Conservation (phyloP, 2,113 vertebrate genomes). For the Kryptolebias marmoratus region DNA sequence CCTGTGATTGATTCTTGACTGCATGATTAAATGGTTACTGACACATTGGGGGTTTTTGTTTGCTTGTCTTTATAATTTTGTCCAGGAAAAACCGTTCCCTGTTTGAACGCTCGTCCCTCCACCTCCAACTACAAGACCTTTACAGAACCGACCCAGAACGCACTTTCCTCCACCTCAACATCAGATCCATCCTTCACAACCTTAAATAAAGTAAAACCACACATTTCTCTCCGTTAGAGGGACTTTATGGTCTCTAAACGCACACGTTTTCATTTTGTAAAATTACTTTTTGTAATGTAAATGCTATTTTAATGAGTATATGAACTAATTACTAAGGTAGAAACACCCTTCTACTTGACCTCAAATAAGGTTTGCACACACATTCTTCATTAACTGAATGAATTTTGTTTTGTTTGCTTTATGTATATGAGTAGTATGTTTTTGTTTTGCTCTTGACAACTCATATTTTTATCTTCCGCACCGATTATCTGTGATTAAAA, state of each 20-base stretch:
- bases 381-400: constrained; percentile 11
- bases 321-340: not conserved
- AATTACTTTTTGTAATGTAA: not conserved
- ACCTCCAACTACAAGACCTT: constrained; percentile 84
- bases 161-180: constrained; percentile 86
- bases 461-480: constrained; percentile 12
- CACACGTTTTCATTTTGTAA: not conserved
- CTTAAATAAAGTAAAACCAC: constrained; percentile 66
- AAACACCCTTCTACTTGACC: too few species aligned
- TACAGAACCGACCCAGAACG: constrained; percentile 79
- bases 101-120: constrained; percentile 87
- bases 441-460: constrained; percentile 22
- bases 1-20: too few species aligned
- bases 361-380: not conserved
- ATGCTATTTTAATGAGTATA: not conserved
- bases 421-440: not conserved
- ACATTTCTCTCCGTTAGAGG: not conserved
- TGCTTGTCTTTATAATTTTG: not conserved
- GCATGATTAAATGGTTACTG: too few species aligned
- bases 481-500: constrained; percentile 20
- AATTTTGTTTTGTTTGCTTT: not conserved
- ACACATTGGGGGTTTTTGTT: not conserved
- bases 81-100: constrained; percentile 84
- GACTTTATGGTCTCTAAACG: not conserved
- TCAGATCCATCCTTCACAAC: constrained; percentile 88